These are phyloP conservation scores for Galerucella nymphaeae DNA, from an alignment of 2,888 invertebrate genomes.

Conservation along the genomic window DNA sequence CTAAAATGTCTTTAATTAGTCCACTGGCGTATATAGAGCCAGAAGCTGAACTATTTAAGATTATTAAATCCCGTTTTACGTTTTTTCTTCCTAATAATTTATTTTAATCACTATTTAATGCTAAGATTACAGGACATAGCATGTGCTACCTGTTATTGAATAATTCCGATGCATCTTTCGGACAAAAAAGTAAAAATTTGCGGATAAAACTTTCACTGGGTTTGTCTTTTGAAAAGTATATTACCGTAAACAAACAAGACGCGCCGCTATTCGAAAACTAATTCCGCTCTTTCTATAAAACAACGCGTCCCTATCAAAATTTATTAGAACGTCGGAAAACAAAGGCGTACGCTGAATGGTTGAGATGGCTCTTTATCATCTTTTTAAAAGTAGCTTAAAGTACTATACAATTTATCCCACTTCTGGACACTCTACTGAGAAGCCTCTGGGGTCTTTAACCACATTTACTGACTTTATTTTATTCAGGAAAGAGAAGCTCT, in stretches of 20 bases:
- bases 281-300: slow-evolving; percentile 51
- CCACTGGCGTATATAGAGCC: slow-evolving; percentile 9
- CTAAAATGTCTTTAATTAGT: slow-evolving; percentile 1
- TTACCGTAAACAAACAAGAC: slow-evolving; percentile 50
- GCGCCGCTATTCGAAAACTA: slow-evolving; percentile 47
- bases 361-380: neutral
- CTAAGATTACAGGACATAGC: no score
- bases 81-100: no score
- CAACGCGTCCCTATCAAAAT: slow-evolving; percentile 50
- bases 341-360: neutral
- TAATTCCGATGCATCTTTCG: neutral
- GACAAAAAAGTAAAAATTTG: slow-evolving; percentile 20
- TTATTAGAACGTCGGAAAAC: slow-evolving; percentile 50
- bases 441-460: no score
- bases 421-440: no score
- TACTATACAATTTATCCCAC: no score
- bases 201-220: slow-evolving; percentile 24
- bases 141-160: no score
- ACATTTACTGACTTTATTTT: no score
- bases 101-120: no score
- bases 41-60: neutral
- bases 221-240: slow-evolving; percentile 23
- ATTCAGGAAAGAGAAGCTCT: no score
- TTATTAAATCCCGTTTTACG: neutral
- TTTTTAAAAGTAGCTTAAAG: neutral